These are phyloP conservation scores for Brachionus rotundiformis DNA, from an alignment of 1,140 invertebrate species.

Conservation along the genomic window DNA sequence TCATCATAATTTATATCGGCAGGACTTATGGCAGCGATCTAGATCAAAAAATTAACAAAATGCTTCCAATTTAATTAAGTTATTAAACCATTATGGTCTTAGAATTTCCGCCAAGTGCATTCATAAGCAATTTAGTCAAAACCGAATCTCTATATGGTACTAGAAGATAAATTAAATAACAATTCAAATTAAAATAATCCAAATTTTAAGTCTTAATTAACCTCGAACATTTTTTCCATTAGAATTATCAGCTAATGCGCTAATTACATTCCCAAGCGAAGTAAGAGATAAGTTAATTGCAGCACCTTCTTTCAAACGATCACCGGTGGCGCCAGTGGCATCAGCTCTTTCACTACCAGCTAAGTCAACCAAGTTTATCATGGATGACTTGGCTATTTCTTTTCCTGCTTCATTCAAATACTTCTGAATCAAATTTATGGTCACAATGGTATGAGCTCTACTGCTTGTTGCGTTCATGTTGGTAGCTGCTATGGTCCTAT, in stretches of 20 bases:
- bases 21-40: conserved; percentile 64
- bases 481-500: conserved; percentile 70
- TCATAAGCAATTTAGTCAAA: conserved; percentile 67
- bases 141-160: conserved; percentile 68
- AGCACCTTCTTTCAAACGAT: conserved; percentile 71
- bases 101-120: conserved; percentile 69
- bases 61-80: background rate
- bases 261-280: conserved; percentile 70
- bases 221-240: conserved; percentile 41
- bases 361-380: conserved; percentile 70
- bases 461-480: conserved; percentile 72
- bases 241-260: conserved; percentile 63
- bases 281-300: conserved; percentile 70
- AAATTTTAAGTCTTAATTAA: no score
- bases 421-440: conserved; percentile 69
- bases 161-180: background rate
- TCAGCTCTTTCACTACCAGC: conserved; percentile 70
- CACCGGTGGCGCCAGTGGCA: conserved; percentile 68
- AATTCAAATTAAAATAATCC: no score
- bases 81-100: conserved; percentile 68
- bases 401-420: conserved; percentile 66
- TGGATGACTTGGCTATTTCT: conserved; percentile 68
- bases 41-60: conserved; percentile 54
- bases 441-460: conserved; percentile 70
- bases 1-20: conserved; percentile 65